These are phyloP conservation scores for Phenacoccus solenopsis DNA, from an alignment of 1,140 invertebrate species.

Conservation along the genomic window DNA sequence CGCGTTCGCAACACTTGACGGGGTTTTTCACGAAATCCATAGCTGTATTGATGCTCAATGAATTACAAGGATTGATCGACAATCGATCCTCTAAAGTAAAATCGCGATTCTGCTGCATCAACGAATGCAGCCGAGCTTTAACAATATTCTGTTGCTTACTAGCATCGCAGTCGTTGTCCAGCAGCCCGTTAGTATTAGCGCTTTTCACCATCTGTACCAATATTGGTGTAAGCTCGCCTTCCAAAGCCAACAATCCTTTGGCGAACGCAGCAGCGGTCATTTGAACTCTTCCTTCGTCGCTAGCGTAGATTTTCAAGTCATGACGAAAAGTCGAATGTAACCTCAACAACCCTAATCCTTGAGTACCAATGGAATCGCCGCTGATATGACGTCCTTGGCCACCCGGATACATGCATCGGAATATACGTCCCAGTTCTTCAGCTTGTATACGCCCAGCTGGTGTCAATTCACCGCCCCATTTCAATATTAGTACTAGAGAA, in stretches of 20 bases:
- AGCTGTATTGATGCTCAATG: constrained; percentile 74
- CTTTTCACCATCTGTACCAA: constrained; percentile 99
- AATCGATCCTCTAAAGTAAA: constrained; percentile 74
- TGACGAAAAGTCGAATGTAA: constrained; percentile 97
- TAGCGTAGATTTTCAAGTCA: constrained; percentile 98
- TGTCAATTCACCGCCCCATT: constrained; percentile 99
- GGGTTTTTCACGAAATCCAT: constrained; percentile 95
- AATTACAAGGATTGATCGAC: constrained; percentile 78
- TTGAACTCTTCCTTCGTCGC: constrained; percentile 96
- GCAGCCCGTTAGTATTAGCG: constrained; percentile 93
- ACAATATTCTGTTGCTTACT: constrained; percentile 94
- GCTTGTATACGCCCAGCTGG: constrained; percentile 93
- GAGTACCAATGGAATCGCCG: constrained; percentile 47
- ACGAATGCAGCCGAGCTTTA: constrained; percentile 82
- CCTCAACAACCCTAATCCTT: constrained; percentile 81
- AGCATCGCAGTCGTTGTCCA: constrained; percentile 96
- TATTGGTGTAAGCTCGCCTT: constrained; percentile 97
- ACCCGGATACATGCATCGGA: constrained; percentile 96
- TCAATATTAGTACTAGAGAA: constrained; percentile 86
- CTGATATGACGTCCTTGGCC: constrained; percentile 62
- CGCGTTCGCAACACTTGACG: constrained; percentile 78
- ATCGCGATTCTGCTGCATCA: constrained; percentile 82
- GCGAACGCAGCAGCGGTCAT: constrained; percentile 99
- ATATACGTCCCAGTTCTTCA: constrained; percentile 93
- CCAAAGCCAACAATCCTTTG: constrained; percentile 90